Base-by-base conservation (phyloP, 30 jellyfish, hydroid and myxozoan species). In the Morbakka virulenta region DNA sequence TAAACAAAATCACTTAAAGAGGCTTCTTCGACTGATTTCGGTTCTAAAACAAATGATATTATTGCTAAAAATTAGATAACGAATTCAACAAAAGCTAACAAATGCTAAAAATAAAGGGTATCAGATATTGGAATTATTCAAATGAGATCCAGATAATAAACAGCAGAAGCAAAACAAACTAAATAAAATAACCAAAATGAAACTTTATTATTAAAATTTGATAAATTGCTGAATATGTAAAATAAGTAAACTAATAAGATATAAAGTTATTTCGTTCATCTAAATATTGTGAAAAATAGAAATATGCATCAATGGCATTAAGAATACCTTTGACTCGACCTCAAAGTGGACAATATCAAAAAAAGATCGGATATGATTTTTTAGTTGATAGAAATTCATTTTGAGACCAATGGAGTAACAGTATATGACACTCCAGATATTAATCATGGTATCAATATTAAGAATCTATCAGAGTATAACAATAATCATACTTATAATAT, bases 401-500 rank as follows among this genome's bases (percentile, higher is more conserved):
- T 67, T 29, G 79, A 67, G 26, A 31, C 32, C 68, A 67, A 67
- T 32, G n/a, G n/a, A n/a, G 79, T 32, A 31, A 67, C 32, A n/a
- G 79, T 67, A 4, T 67, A 31, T 4, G 79, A 67, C 35, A 26
- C 69, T 32, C 79, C 67, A 1, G 76, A 21, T 9, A 72, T 72
- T 27, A 72, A 72, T 50, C 84, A 72, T 22, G 84, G 53, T 23
- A 49, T 72, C 14, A 47, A 72, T 1, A 57, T 72, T 11, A 72
- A 72, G 49, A 72, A 72, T 32, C 76, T 72, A 1, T 1, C 72
- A 3, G 84, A 72, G 51, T 72, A 28, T 41, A 49, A 57, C 50
- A 72, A 72, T 32, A 14, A 52, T 3, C 32, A 72, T 72, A 50
- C 73, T 50, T 72, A 72, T 2, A 3, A 28, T 21, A 4, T 72